phyloP scores from a whole-genome alignment of 1,140 invertebrate species.

The Pseudomyrmex gracilis region DNA sequence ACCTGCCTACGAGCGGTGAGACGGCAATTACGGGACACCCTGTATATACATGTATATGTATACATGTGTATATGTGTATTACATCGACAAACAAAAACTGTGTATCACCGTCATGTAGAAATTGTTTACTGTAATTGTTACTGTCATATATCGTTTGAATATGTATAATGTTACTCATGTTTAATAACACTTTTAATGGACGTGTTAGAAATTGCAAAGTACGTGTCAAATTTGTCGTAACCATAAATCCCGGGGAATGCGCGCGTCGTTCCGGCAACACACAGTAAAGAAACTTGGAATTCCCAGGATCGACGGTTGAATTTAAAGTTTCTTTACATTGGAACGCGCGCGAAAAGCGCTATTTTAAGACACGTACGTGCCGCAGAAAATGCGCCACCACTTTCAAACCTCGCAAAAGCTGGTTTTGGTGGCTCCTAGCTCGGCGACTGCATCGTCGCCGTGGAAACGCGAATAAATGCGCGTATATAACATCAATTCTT shows the following conservation, averaged over 20 bases:
- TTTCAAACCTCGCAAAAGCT: constrained; percentile 13
- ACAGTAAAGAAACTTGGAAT: constrained; percentile 26
- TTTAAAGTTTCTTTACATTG: constrained; percentile 54
- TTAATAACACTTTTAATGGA: constrained; percentile 14
- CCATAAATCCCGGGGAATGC: neutral
- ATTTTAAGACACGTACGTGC: constrained; percentile 59
- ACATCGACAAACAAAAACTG: too few species aligned
- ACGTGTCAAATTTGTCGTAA: constrained; percentile 47
- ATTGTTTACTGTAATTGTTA: neutral
- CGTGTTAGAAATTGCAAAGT: constrained; percentile 8
- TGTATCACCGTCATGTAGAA: too few species aligned
- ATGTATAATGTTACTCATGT: constrained; percentile 10
- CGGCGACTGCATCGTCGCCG: constrained; percentile 4
- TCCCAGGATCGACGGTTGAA: constrained; percentile 42
- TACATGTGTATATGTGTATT: too few species aligned
- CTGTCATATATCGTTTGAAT: constrained; percentile 29
- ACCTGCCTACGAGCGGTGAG: too few species aligned
- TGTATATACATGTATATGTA: too few species aligned
- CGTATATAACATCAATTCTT: neutral
- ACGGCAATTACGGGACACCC: too few species aligned
- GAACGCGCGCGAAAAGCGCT: constrained; percentile 36
- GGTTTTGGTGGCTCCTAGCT: neutral
- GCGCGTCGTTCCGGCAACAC: constrained; percentile 9
- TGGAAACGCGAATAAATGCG: constrained; percentile 22
- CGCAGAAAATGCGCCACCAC: constrained; percentile 25